Evolutionary conservation across 2,888 invertebrate species (phyloP).

Genomic region (Dioctria linearis): DNA sequence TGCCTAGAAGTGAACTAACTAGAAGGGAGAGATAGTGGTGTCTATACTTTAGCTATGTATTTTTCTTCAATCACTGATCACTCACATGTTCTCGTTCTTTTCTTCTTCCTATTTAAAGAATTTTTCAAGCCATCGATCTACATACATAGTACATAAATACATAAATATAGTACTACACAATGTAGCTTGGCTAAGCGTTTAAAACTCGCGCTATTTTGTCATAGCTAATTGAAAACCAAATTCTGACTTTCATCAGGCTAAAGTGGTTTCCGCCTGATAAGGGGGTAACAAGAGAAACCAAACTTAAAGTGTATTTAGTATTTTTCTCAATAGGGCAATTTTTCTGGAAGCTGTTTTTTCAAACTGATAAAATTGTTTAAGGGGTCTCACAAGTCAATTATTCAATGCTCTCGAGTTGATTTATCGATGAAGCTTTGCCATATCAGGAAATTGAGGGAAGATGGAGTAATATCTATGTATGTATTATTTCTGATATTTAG

Average conservation of each 20-base stretch:
- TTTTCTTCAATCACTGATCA: too few species aligned
- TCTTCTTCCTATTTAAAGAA: too few species aligned
- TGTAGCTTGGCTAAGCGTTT: neutral
- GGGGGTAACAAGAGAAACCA: neutral
- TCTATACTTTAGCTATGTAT: too few species aligned
- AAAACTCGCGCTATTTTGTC: constrained; percentile 36
- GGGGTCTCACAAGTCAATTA: constrained; percentile 42
- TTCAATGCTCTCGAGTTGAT: constrained; percentile 45
- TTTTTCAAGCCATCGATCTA: too few species aligned
- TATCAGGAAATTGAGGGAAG: neutral
- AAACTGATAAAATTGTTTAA: constrained; percentile 33
- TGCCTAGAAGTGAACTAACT: neutral
- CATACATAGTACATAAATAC: too few species aligned
- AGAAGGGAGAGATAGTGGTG: too few species aligned
- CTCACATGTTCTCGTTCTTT: too few species aligned
- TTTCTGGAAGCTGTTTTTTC: constrained; percentile 20
- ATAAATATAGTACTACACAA: too few species aligned
- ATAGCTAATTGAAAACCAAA: constrained; percentile 58
- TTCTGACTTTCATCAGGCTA: constrained; percentile 51
- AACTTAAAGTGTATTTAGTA: neutral
- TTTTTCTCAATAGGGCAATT: constrained; percentile 11
- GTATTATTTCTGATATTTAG: neutral
- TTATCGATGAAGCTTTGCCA: constrained; percentile 15
- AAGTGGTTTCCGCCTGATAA: constrained; percentile 41
- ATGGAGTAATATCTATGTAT: constrained; percentile 5